Evolutionary conservation across 2,113 vertebrate genomes (phyloP).

Genomic region (Rhynchomys soricoides): DNA sequence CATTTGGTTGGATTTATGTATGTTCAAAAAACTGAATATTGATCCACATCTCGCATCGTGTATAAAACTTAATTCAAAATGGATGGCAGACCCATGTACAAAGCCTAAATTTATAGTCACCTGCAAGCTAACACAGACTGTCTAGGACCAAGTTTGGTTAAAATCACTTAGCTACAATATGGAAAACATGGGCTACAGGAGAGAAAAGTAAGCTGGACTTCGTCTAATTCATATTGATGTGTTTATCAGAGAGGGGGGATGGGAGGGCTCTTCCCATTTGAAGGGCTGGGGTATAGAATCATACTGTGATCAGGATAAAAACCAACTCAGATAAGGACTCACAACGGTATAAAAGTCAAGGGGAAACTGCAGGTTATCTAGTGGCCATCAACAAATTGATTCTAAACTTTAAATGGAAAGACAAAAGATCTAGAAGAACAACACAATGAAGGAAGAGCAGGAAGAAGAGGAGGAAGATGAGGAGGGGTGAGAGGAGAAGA

Average conservation of each 20-base stretch:
- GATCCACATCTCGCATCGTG: not conserved
- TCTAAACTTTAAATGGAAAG: not conserved
- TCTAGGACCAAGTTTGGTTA: not conserved
- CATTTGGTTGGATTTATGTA: not conserved
- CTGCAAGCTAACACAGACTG: not conserved
- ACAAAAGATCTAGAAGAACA: not conserved
- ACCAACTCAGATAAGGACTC: not conserved
- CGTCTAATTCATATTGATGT: not conserved
- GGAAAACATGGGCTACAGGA: not conserved
- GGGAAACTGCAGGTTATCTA: not conserved
- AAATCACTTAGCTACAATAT: not conserved
- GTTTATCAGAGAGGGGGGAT: not conserved
- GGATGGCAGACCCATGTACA: not conserved
- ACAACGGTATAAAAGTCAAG: not conserved
- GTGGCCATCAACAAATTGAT: not conserved
- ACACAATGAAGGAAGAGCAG: not conserved
- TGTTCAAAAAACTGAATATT: not conserved
- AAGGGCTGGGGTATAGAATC: not conserved
- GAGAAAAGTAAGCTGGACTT: not conserved
- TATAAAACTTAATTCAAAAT: not conserved
- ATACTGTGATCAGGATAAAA: not conserved
- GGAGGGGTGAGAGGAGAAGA: no score
- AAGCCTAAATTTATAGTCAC: not conserved
- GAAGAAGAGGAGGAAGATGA: not conserved
- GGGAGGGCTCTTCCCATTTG: not conserved